Evolutionary conservation across 2,113 vertebrate genomes (phyloP), one percentile per base, ranked within the genome.

Genomic region (Naja naja): DNA sequence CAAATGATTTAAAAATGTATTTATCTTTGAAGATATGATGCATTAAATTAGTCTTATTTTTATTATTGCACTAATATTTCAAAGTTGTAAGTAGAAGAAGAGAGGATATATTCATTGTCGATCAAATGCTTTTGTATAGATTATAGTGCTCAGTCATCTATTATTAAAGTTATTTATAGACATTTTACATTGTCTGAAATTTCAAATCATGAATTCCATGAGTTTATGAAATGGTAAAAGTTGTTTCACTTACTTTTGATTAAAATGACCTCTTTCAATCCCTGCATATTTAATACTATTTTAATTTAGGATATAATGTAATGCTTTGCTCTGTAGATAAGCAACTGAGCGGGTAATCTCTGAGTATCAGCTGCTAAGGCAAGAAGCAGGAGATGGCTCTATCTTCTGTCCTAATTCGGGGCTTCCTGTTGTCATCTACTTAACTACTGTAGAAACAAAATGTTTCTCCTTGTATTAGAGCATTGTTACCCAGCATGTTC

Each of bases 1-100:
- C 11, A 92, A 90, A 95, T 39, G 89, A 92, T 94, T 94, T 30
- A 93, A 55, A 93, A 94, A 45, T 3, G 54, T 93, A 39, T 9
- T n/a, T 89, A 8, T 88, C 27, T 69, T 94, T 85, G 34, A 69
- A 89, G n/a, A 89, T 74, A 39, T 30, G 49, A n/a, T 93, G 60
- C 10, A 91, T 87, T 6, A 87, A 58, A 91, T 92, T 87, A 85
- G 95, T 94, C 81, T 39, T 52, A 56, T 45, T 54, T 7, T 43
- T 25, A 55, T 64, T 88, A 58, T 88, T 49, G 27, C 91, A 47
- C 23, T 5, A 27, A 94, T 86, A 4, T 49, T 89, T 85, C 11
- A 54, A 74, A 91, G 89, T 92, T n/a, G 2, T 60, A 18, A 5
- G 25, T 30, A 25, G 43, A 12, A 16, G 10, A n/a, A 30, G 6